Evolutionary conservation across 92 coral and sea anemone species (phyloP).

Genomic region (Bergia sp.): DNA sequence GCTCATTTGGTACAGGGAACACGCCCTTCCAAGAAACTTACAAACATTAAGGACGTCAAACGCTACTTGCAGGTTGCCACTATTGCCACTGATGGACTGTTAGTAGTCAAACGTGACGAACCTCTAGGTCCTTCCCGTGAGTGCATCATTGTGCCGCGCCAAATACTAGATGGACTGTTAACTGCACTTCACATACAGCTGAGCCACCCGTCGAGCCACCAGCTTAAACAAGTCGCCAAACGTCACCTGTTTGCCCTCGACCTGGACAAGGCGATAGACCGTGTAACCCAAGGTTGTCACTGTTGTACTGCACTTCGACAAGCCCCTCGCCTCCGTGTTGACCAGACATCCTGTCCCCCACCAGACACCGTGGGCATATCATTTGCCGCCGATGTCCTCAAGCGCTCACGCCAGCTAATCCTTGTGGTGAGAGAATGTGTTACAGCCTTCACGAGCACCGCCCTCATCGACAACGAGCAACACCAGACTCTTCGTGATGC

Average conservation of each 20-base stretch:
- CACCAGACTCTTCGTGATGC: constrained; percentile 39
- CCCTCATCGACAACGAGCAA: constrained; percentile 40
- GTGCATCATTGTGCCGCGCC: constrained; percentile 30
- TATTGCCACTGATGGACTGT: constrained; percentile 9
- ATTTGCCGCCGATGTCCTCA: constrained; percentile 35
- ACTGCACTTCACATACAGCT: constrained; percentile 37
- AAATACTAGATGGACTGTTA: constrained; percentile 1
- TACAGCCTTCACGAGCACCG: constrained; percentile 25
- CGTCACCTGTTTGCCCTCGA: constrained; percentile 15
- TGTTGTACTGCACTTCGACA: constrained; percentile 32
- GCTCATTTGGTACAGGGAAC: constrained; percentile 49
- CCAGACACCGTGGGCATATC: constrained; percentile 24
- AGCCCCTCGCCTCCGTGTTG: not conserved
- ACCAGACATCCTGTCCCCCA: constrained; percentile 23
- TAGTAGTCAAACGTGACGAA: constrained; percentile 19
- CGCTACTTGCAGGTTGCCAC: constrained; percentile 41
- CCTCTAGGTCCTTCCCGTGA: too few species aligned
- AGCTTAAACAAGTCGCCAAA: not conserved
- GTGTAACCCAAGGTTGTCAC: constrained; percentile 21
- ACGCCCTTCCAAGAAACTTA: constrained; percentile 52
- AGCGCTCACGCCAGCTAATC: constrained; percentile 25
- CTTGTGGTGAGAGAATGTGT: too few species aligned
- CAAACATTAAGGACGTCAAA: constrained; percentile 47
- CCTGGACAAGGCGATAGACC: constrained; percentile 16
- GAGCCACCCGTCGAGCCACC: constrained; percentile 32